These are phyloP conservation scores for Cryptocephalus primarius DNA, from an alignment of 2,888 invertebrate species.

Conservation along the genomic window DNA sequence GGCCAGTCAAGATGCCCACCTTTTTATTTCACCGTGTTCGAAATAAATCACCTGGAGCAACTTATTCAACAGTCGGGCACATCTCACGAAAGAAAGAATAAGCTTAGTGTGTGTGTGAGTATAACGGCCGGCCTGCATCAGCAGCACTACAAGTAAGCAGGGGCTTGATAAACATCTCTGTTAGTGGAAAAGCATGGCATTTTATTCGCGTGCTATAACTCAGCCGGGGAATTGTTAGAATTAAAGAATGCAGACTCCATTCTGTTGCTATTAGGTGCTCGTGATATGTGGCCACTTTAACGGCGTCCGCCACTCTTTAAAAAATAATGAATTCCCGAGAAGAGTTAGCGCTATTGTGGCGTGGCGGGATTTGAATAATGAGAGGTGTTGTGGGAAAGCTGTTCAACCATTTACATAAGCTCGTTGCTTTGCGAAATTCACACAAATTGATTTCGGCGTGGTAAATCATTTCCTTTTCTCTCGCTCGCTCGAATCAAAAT, in stretches of 20 bases:
- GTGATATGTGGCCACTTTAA: slow-evolving; percentile 13
- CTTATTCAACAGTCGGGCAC: slow-evolving; percentile 1
- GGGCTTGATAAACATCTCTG: slow-evolving; percentile 19
- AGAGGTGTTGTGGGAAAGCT: too few relatives aligned
- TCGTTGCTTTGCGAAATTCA: too few relatives aligned
- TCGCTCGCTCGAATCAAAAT: too few relatives aligned
- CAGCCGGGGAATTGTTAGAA: slow-evolving; percentile 18
- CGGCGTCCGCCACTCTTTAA: neutral
- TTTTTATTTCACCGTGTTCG: too few relatives aligned
- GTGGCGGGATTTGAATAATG: too few relatives aligned
- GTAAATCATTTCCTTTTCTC: too few relatives aligned
- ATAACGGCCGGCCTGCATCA: too few relatives aligned
- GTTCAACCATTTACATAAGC: too few relatives aligned
- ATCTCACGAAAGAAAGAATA: slow-evolving; percentile 11
- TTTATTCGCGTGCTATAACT: slow-evolving; percentile 20
- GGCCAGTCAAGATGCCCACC: too few relatives aligned
- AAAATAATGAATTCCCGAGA: slow-evolving; percentile 1
- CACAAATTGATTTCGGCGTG: too few relatives aligned
- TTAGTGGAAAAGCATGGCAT: slow-evolving; percentile 17
- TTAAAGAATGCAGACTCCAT: slow-evolving; percentile 21
- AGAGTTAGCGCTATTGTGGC: neutral
- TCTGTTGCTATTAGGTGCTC: slow-evolving; percentile 18
- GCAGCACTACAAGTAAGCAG: too few relatives aligned
- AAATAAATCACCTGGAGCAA: neutral
- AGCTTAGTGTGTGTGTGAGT: slow-evolving; percentile 1